Evolutionary conservation across 2,113 vertebrate species (phyloP).

Genomic region (Syngnathus floridae): DNA sequence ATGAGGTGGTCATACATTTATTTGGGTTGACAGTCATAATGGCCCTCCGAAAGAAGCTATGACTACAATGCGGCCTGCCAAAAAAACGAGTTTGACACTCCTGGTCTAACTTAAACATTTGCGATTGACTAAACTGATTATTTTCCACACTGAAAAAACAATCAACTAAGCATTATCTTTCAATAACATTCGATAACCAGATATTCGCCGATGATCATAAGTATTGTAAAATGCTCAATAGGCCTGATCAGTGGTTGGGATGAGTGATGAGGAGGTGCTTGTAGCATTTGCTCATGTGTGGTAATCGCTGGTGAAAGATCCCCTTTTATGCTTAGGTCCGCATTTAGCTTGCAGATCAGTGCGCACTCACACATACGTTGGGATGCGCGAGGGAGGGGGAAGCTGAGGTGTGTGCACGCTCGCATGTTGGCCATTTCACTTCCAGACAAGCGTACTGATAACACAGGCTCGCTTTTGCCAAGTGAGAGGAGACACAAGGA

Average conservation of each 20-base stretch:
- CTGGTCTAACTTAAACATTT: neutral
- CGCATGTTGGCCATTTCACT: constrained; percentile 43
- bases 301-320: constrained; percentile 60
- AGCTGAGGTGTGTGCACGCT: constrained; percentile 36
- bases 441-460: constrained; percentile 20
- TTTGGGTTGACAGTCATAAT: too few relatives aligned
- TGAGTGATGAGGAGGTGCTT: neutral
- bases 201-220: too few relatives aligned
- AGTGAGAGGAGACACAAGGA: constrained; percentile 34
- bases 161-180: too few relatives aligned
- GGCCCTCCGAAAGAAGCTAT: too few relatives aligned
- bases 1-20: too few relatives aligned
- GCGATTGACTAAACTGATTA: too few relatives aligned
- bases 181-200: too few relatives aligned
- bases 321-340: constrained; percentile 70
- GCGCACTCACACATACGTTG: constrained; percentile 19
- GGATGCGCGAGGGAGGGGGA: constrained; percentile 9
- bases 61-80: too few relatives aligned
- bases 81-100: too few relatives aligned
- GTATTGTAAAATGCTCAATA: too few relatives aligned
- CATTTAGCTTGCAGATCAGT: constrained; percentile 53
- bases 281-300: constrained; percentile 19
- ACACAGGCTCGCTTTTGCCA: constrained; percentile 1
- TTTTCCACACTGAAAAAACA: too few relatives aligned
- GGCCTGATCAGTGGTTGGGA: constrained; percentile 4